Conservation (phyloP, 2,113 vertebrate genomes). For the Phrynocephalus versicolor region DNA sequence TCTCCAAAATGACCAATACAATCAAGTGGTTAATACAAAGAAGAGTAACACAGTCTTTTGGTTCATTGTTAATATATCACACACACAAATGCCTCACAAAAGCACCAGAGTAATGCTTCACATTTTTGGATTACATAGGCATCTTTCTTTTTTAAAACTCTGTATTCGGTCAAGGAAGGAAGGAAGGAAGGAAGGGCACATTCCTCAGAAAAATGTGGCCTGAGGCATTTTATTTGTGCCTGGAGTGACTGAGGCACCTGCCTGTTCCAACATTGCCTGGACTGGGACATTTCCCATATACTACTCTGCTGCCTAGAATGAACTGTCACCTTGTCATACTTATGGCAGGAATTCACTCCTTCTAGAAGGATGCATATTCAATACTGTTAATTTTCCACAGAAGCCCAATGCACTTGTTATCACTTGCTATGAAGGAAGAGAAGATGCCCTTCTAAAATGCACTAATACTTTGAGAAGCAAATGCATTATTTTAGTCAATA, state of each 20-base stretch:
- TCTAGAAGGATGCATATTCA: conserved; percentile 22
- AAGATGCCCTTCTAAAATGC: conserved; percentile 8
- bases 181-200: too few species aligned
- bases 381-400: conserved; percentile 33
- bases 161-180: too few species aligned
- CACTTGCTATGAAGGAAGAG: conserved; percentile 47
- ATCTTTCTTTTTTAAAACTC: conserved; percentile 17
- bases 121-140: conserved; percentile 49
- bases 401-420: conserved; percentile 43
- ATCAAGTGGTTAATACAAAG: neutral
- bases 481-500: conserved; percentile 44
- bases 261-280: neutral
- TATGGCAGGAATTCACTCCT: conserved; percentile 46
- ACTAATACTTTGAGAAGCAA: conserved; percentile 29
- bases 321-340: too few species aligned
- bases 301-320: too few species aligned
- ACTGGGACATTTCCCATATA: too few species aligned
- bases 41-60: neutral
- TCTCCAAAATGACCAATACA: neutral
- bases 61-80: conserved; percentile 42
- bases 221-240: too few species aligned
- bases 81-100: conserved; percentile 22
- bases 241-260: too few species aligned
- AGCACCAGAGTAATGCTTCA: conserved; percentile 19
- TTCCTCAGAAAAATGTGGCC: too few species aligned